Base-by-base conservation (phyloP, 1,140 invertebrate genomes). In the Drosophila sechellia region DNA sequence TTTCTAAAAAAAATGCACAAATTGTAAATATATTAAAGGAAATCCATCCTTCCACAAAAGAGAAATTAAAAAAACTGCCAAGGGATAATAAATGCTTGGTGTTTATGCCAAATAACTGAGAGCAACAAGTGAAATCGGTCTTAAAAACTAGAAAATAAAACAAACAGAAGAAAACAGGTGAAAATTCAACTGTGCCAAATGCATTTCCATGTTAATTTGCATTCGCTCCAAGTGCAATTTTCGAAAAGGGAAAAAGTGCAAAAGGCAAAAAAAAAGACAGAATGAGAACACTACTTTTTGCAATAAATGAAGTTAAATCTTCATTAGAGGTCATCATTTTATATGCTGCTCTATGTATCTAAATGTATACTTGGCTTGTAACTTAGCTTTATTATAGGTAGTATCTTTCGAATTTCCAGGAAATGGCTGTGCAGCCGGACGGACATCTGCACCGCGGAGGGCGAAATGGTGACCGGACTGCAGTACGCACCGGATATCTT, bases 391-490 rank as follows among this genome's bases (percentile, higher is more conserved):
- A 39, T 13, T 0, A 17, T 17, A 0, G 2, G 10, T 10, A 8
- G 17, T 42, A 8, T 1, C 20, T 0, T 3, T 13, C 4, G 5
- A 5, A 11, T 31, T 49, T 4, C 5, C 25, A 85, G 81, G 11
- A 87, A 81, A 45, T 85, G 81, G 81, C 13, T 75, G 0, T 85
- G 81, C 39, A 85, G 85, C 15, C 40, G 40, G 1, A 68, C 74
- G 8, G 81, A 85, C 48, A 80, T 85, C 1, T 85, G 81, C 37
- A 68, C 76, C 17, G 27, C 49, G 13, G 81, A 85, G 17, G 35
- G 46, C 40, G 74, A 75, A 2, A 15, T 50, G 22, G 6, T 6
- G 11, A 5, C 22, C 2, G 35, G 40, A 0, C 35, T 35, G 0
- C 72, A 31, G 49, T 70, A 68, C 6, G 57, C 25, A 11, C 27